Conservation (phyloP, 2,797 vertebrate species). For the Chelon auratus region DNA sequence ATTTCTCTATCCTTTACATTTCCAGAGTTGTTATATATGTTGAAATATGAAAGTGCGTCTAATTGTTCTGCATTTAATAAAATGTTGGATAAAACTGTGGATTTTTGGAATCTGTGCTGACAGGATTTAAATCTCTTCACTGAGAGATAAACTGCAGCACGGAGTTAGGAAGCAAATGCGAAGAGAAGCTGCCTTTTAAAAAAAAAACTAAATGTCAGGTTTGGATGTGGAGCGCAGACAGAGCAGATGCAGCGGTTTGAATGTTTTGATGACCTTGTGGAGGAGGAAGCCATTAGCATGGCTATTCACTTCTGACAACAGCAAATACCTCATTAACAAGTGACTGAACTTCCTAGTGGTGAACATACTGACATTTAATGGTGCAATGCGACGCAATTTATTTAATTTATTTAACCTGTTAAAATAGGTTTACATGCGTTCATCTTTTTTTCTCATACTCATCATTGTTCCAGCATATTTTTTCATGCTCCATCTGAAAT, state of each 20-base stretch:
- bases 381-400: neutral
- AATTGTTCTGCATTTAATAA: too few relatives aligned
- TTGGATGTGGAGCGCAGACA: neutral
- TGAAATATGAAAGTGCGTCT: neutral
- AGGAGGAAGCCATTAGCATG: neutral
- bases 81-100: neutral
- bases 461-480: too few relatives aligned
- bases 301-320: neutral
- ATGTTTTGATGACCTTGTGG: neutral
- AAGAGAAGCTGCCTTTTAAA: slow-evolving; percentile 4
- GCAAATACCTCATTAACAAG: neutral
- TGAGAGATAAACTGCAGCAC: too few relatives aligned
- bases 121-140: neutral
- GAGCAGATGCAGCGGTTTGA: neutral
- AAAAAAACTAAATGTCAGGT: neutral
- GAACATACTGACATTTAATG: neutral
- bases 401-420: neutral
- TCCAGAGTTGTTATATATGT: neutral
- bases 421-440: too few relatives aligned
- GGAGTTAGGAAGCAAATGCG: neutral
- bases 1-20: neutral
- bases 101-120: neutral
- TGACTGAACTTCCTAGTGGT: neutral
- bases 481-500: too few relatives aligned
- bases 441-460: too few relatives aligned